Conservation (phyloP, 2,113 vertebrate species). For the Campylomormyrus tamandua region DNA sequence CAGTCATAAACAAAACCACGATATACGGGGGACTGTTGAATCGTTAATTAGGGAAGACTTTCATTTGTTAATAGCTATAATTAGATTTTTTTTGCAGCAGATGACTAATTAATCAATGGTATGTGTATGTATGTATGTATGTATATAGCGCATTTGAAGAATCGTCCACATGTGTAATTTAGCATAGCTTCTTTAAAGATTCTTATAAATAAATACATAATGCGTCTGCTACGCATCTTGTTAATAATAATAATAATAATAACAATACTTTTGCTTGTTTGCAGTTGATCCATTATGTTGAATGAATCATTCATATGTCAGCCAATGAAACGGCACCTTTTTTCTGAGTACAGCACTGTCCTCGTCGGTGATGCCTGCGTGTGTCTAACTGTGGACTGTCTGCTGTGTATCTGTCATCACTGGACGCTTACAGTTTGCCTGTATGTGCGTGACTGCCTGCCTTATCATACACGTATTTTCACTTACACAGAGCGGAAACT, state of each 20-base stretch:
- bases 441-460: background rate
- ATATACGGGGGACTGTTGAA: background rate
- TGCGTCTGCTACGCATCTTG: background rate
- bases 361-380: background rate
- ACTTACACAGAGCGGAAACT: background rate
- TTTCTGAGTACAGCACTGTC: background rate
- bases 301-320: background rate
- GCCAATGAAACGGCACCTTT: background rate
- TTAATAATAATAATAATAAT: background rate
- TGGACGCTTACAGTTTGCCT: background rate
- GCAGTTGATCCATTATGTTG: background rate
- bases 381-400: background rate
- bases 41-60: background rate
- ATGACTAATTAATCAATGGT: too few relatives aligned
- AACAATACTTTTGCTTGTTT: background rate
- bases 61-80: background rate
- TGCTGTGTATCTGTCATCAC: background rate
- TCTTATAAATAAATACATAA: background rate
- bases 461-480: background rate
- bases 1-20: background rate
- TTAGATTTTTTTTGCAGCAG: background rate
- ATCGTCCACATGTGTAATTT: background rate
- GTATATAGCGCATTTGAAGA: background rate
- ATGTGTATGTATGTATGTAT: background rate
- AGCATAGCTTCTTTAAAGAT: background rate